phyloP scores from a whole-genome alignment of 2,113 vertebrate species.

The Catagonus wagneri region DNA sequence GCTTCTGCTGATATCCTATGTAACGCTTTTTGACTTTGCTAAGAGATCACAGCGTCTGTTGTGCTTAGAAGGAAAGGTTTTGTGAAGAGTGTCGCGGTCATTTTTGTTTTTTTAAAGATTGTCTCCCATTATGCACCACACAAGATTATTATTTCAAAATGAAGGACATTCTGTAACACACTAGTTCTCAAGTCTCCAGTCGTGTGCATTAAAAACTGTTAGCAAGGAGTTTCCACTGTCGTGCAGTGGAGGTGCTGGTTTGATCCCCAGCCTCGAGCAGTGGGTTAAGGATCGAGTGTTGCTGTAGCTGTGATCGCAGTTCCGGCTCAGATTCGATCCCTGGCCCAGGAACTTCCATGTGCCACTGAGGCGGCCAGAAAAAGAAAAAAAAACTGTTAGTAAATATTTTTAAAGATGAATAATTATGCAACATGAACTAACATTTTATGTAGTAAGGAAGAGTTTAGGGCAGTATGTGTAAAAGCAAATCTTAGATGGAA shows the following conservation, averaged over 20 bases:
- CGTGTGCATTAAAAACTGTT: not conserved
- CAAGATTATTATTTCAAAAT: slow-evolving; percentile 59
- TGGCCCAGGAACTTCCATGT: no score
- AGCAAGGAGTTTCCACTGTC: no score
- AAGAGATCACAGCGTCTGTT: not conserved
- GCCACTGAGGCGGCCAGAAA: no score
- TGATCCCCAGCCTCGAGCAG: no score
- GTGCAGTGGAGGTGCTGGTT: no score
- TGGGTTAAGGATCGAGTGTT: no score
- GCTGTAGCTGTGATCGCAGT: no score
- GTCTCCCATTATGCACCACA: not conserved
- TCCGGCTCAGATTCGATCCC: no score
- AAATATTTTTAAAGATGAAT: slow-evolving; percentile 57
- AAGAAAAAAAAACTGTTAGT: not conserved
- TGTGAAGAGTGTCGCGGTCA: not conserved
- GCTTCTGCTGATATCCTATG: not conserved
- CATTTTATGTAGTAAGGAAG: not conserved
- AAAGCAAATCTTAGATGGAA: not conserved
- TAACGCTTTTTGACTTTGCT: slow-evolving; percentile 29
- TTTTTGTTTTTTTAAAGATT: slow-evolving; percentile 53
- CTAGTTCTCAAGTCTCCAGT: not conserved
- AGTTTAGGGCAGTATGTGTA: not conserved
- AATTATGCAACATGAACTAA: not conserved
- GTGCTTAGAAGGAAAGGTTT: not conserved
- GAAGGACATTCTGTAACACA: not conserved